Evolutionary conservation across 37 sponge, comb jelly and placozoan species (phyloP).

Genomic region (Beroe forskalii): DNA sequence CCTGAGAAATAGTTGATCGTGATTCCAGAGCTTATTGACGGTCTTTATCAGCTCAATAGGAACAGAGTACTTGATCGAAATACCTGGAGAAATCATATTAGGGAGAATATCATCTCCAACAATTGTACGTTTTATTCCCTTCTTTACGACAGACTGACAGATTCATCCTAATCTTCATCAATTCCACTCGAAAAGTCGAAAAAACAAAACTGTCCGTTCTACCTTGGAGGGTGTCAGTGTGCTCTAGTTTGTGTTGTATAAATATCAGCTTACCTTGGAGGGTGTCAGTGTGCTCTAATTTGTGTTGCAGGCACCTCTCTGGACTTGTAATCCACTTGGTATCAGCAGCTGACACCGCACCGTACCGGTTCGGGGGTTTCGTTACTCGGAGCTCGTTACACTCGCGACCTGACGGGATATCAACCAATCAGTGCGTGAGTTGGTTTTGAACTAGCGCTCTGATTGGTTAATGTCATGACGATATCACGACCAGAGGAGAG

Average conservation of each 20-base stretch:
- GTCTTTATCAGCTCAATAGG: slow-evolving; percentile 23
- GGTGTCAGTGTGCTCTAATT: background rate
- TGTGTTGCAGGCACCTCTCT: slow-evolving; percentile 28
- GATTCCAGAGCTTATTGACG: background rate
- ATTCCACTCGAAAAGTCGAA: no score
- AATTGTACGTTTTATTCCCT: no score
- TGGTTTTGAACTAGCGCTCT: no score
- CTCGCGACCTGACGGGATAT: background rate
- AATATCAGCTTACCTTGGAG: slow-evolving; percentile 3
- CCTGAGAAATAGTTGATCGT: slow-evolving; percentile 36
- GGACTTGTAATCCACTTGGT: slow-evolving; percentile 30
- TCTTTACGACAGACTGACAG: no score
- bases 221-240: slow-evolving; percentile 43
- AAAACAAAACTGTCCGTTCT: no score
- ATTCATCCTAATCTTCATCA: no score
- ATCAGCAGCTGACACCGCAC: background rate
- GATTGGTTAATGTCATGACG: no score
- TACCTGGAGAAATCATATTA: slow-evolving; percentile 38
- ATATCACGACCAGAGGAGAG: no score
- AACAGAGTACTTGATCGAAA: slow-evolving; percentile 28
- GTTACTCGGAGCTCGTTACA: slow-evolving; percentile 1
- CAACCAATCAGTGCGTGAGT: no score
- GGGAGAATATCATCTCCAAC: no score
- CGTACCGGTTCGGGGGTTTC: background rate
- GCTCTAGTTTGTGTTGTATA: slow-evolving; percentile 3